Conservation (phyloP, 1,140 invertebrate genomes). For the Drosophila auraria region DNA sequence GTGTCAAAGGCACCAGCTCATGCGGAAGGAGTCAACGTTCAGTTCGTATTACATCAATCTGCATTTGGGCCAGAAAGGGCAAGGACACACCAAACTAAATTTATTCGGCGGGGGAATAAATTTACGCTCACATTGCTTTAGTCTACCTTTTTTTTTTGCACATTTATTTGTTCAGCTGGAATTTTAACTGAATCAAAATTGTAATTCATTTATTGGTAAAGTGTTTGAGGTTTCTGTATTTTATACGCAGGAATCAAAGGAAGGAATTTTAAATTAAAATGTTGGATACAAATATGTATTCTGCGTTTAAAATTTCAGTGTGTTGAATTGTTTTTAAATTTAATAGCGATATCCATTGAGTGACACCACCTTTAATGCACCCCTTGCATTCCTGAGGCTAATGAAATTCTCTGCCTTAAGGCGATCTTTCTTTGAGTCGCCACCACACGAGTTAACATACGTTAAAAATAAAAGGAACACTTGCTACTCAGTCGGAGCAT, state of each 20-base stretch:
- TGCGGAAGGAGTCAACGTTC: slow-evolving; percentile 32
- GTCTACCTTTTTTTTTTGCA: neutral
- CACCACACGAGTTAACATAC: neutral
- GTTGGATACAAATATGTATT: neutral
- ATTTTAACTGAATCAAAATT: neutral
- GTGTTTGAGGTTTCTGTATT: neutral
- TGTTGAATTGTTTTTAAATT: no score
- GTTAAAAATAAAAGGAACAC: slow-evolving; percentile 12
- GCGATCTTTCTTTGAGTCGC: neutral
- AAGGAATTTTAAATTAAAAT: neutral
- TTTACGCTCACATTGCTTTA: neutral
- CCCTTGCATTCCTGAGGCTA: no score
- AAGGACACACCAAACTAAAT: slow-evolving; percentile 2
- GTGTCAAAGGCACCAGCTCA: slow-evolving; percentile 31
- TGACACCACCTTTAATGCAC: no score
- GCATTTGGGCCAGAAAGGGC: slow-evolving; percentile 5
- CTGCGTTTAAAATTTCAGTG: no score
- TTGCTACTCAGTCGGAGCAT: slow-evolving; percentile 11
- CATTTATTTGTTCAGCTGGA: slow-evolving; percentile 17
- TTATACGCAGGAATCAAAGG: neutral
- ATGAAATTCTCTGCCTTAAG: neutral
- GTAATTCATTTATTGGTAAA: slow-evolving; percentile 7
- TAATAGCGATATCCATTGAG: no score
- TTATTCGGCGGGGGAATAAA: slow-evolving; percentile 15
- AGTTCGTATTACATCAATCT: slow-evolving; percentile 40